Conservation (phyloP, 2,888 invertebrate species). For the Eupeodes latifasciatus region DNA sequence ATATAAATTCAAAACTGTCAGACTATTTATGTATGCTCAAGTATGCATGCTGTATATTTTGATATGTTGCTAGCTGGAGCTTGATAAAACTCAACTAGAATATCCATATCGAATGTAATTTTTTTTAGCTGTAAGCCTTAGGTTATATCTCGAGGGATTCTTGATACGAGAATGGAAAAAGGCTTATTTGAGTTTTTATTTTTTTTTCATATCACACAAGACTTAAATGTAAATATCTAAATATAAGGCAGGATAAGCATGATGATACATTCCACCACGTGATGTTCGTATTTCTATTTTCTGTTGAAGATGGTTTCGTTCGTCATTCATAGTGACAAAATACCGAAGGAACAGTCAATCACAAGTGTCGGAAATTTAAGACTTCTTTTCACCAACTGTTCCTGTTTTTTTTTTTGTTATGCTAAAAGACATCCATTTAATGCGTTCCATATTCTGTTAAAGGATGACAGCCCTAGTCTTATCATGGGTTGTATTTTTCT, state of each 20-base stretch:
- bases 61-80: background rate
- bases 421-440: slow-evolving; percentile 18
- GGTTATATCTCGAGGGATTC: slow-evolving; percentile 6
- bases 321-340: slow-evolving; percentile 26
- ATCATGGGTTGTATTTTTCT: background rate
- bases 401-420: background rate
- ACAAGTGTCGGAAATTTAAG: slow-evolving; percentile 44
- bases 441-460: slow-evolving; percentile 10
- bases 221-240: background rate
- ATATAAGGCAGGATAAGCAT: slow-evolving; percentile 4
- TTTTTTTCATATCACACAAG: background rate
- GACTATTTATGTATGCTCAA: background rate
- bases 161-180: slow-evolving; percentile 17
- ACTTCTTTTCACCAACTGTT: slow-evolving; percentile 19
- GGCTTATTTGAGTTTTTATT: slow-evolving; percentile 27
- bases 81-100: slow-evolving; percentile 23
- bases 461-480: background rate
- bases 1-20: slow-evolving; percentile 37
- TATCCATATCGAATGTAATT: slow-evolving; percentile 64
- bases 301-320: slow-evolving; percentile 15
- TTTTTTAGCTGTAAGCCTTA: slow-evolving; percentile 33
- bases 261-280: background rate
- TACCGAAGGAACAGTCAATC: slow-evolving; percentile 40
- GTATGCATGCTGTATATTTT: too few relatives aligned
- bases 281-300: background rate